phyloP scores from a whole-genome alignment of 2,888 invertebrate genomes.

The Agrochola macilenta region DNA sequence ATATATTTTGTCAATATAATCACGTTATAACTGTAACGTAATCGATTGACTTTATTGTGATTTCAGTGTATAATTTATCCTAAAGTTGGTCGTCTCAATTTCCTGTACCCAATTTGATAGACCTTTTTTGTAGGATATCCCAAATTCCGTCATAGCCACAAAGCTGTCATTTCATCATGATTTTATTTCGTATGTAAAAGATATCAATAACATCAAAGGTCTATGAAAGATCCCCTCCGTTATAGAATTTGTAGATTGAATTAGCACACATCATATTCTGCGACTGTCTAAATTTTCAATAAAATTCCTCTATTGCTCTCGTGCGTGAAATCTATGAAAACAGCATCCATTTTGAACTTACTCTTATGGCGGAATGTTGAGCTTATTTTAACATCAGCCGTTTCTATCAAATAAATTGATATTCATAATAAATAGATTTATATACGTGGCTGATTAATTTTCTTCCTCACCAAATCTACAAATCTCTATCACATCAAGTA shows the following conservation, averaged over 20 bases:
- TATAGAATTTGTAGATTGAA: conserved; percentile 24
- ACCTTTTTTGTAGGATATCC: neutral
- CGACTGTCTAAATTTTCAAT: neutral
- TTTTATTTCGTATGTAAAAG: conserved; percentile 27
- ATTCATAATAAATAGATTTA: neutral
- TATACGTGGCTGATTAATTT: neutral
- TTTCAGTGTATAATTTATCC: neutral
- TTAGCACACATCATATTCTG: neutral
- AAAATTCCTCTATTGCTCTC: conserved; percentile 9
- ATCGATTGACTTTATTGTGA: neutral
- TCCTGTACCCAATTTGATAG: conserved; percentile 15
- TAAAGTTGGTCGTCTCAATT: neutral
- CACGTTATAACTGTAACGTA: neutral
- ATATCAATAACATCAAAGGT: conserved; percentile 28
- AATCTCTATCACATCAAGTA: neutral
- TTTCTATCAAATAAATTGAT: neutral
- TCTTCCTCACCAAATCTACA: neutral
- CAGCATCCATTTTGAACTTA: neutral
- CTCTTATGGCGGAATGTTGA: neutral
- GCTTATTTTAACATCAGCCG: neutral
- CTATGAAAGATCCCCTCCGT: neutral
- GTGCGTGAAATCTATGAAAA: neutral
- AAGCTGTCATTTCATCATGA: conserved; percentile 12
- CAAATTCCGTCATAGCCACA: conserved; percentile 30
- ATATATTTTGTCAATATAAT: neutral